These are phyloP conservation scores for Anaspis maculata DNA, from an alignment of 2,888 invertebrate species.

Conservation along the genomic window DNA sequence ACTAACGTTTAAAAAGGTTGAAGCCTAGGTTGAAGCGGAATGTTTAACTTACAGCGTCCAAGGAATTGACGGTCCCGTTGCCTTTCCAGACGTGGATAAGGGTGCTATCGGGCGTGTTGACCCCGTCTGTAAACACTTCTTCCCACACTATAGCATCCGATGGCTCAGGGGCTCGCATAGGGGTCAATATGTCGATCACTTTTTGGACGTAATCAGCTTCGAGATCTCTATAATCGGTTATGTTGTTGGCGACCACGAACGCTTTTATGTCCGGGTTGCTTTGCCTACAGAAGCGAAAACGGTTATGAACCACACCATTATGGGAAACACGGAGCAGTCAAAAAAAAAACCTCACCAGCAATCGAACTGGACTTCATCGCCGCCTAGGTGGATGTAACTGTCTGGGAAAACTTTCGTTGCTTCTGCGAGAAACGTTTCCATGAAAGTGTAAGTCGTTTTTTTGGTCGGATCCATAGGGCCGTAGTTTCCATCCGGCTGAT, in stretches of 20 bases:
- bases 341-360: no score
- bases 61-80: no score
- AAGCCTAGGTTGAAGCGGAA: no score
- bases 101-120: constrained; percentile 51
- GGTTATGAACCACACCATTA: no score
- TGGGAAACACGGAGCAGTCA: no score
- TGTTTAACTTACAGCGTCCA: no score
- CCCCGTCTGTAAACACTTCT: constrained; percentile 77
- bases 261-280: constrained; percentile 54
- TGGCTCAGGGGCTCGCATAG: constrained; percentile 42
- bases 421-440: constrained; percentile 61
- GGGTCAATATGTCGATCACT: constrained; percentile 47
- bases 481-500: constrained; percentile 50
- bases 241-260: constrained; percentile 52
- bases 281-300: constrained; percentile 49
- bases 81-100: constrained; percentile 79
- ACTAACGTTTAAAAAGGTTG: no score
- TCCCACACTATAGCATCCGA: constrained; percentile 67
- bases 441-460: constrained; percentile 56
- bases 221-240: constrained; percentile 45
- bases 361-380: constrained; percentile 78
- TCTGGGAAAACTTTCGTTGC: constrained; percentile 67
- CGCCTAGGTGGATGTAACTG: constrained; percentile 81
- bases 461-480: constrained; percentile 73
- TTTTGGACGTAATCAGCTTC: constrained; percentile 62